phyloP scores from a whole-genome alignment of 2,888 invertebrate species.

The Anoncus sp. region DNA sequence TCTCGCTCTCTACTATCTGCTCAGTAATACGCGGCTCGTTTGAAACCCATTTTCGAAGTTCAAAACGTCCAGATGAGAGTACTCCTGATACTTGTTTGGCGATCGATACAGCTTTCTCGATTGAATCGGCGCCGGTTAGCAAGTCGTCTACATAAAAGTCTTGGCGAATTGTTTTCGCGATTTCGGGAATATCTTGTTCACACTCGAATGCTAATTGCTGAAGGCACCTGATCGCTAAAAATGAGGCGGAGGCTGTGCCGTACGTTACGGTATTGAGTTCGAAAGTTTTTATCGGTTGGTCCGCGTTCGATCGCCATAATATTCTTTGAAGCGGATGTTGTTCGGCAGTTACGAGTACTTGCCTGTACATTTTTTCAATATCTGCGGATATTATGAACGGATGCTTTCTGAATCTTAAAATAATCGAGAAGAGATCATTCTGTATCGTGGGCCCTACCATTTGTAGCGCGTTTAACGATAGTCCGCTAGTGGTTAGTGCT shows the following conservation, averaged over 20 bases:
- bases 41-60: slow-evolving; percentile 50
- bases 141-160: slow-evolving; percentile 48
- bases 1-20: slow-evolving; percentile 20
- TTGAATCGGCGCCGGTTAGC: slow-evolving; percentile 15
- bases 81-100: slow-evolving; percentile 27
- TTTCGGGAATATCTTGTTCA: neutral
- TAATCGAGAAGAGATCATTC: slow-evolving; percentile 23
- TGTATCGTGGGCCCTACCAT: slow-evolving; percentile 31
- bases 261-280: slow-evolving; percentile 45
- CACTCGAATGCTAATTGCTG: slow-evolving; percentile 20
- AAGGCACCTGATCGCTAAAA: slow-evolving; percentile 25
- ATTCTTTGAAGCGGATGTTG: slow-evolving; percentile 26
- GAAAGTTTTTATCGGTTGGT: neutral
- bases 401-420: slow-evolving; percentile 29
- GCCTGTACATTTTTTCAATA: slow-evolving; percentile 16
- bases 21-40: no score
- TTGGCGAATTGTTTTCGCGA: neutral
- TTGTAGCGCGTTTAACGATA: slow-evolving; percentile 36
- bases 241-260: slow-evolving; percentile 37
- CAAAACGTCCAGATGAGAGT: slow-evolving; percentile 27
- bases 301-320: slow-evolving; percentile 2
- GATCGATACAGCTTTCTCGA: slow-evolving; percentile 19
- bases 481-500: slow-evolving; percentile 12
- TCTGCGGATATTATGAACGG: slow-evolving; percentile 10
- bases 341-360: slow-evolving; percentile 4